A percentile compares a stretch with the other conserved stretches of the same genome.
phyloP scores from a whole-genome alignment of 2,888 invertebrate genomes.

The Ametastegia equiseti region DNA sequence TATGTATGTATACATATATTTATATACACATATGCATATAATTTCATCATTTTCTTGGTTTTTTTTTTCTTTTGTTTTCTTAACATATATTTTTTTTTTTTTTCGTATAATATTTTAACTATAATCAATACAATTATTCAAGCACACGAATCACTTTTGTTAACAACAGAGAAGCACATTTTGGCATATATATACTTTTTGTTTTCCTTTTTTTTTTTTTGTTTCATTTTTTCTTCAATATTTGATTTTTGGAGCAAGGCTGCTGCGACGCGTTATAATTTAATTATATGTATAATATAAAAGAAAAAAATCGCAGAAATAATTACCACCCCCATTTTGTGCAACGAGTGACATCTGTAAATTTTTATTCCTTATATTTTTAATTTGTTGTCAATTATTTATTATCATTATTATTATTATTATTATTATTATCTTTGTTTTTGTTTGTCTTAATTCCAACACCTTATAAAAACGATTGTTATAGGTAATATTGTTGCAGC shows the following conservation, averaged over 20 bases:
- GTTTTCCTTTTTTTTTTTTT: not conserved
- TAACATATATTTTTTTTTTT: too few relatives aligned
- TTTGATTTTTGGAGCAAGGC: conserved; percentile 28
- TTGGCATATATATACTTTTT: not conserved
- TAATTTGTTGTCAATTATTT: too few relatives aligned
- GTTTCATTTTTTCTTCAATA: not conserved
- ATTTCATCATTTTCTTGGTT: conserved; percentile 23
- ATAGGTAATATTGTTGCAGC: too few relatives aligned
- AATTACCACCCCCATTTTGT: not conserved
- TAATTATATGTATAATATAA: not conserved
- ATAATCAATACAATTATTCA: conserved; percentile 33
- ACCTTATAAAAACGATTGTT: too few relatives aligned
- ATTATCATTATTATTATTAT: too few relatives aligned
- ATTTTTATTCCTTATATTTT: too few relatives aligned
- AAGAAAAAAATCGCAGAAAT: not conserved
- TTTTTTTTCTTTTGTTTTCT: too few relatives aligned
- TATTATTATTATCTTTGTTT: too few relatives aligned
- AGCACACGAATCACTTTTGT: conserved; percentile 22
- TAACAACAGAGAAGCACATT: conserved; percentile 40
- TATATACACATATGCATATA: not conserved
- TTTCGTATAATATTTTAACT: conserved; percentile 18
- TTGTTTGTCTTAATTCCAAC: too few relatives aligned
- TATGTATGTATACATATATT: conserved; percentile 13
- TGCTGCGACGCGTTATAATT: conserved; percentile 1
- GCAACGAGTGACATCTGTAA: too few relatives aligned